phyloP scores from a whole-genome alignment of 2,113 vertebrate species.

The Cryptomyrus ogoouensis region DNA sequence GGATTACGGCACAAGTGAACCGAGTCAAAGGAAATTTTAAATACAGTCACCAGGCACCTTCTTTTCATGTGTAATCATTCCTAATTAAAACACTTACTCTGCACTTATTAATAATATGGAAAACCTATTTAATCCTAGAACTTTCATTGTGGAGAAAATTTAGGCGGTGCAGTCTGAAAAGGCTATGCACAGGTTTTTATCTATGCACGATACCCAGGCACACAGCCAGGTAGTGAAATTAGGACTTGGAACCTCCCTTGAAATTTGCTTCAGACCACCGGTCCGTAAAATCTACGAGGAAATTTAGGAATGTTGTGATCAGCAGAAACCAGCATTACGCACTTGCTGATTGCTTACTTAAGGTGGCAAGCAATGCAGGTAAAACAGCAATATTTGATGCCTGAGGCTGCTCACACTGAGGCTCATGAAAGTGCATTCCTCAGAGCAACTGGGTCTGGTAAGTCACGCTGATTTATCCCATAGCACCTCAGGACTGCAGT shows the following conservation, averaged over 20 bases:
- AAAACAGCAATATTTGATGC: neutral
- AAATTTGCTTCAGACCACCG: neutral
- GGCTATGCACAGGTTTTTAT: neutral
- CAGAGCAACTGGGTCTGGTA: neutral
- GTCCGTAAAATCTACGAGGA: neutral
- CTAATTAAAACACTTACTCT: slow-evolving; percentile 8
- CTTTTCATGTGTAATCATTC: neutral
- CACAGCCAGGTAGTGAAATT: neutral
- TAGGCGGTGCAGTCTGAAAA: neutral
- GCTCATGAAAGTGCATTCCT: neutral
- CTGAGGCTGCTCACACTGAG: neutral
- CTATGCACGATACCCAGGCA: neutral
- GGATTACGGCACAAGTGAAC: slow-evolving; percentile 9
- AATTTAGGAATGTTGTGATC: neutral
- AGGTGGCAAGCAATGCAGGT: neutral
- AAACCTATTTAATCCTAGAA: neutral
- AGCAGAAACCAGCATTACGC: neutral
- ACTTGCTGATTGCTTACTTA: neutral
- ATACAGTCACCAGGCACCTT: neutral
- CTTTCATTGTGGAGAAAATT: neutral
- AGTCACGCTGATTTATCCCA: slow-evolving; percentile 12
- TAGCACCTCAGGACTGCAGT: neutral
- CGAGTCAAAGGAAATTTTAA: neutral
- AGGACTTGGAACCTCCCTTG: neutral
- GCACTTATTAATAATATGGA: neutral